Percentiles rank a stretch among this genome's conserved stretches.
Conservation (phyloP, 2,888 invertebrate genomes). For the Stomorhina lunata region DNA sequence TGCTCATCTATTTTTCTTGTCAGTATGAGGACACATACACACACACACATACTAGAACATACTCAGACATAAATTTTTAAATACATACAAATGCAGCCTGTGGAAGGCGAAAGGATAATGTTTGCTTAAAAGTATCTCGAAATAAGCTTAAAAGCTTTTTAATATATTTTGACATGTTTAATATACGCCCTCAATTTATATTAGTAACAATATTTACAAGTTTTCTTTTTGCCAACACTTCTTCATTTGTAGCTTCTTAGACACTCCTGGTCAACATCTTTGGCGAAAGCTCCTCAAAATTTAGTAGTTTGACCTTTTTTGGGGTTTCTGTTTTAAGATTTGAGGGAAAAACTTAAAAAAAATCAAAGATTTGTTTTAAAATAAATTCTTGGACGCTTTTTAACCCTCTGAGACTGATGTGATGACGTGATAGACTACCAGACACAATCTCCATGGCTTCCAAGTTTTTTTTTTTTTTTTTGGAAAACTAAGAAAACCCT, state of each 20-base stretch:
- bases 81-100: neutral
- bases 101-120: constrained; percentile 28
- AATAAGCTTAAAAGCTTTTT: constrained; percentile 63
- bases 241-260: neutral
- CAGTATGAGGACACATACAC: neutral
- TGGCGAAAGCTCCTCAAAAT: neutral
- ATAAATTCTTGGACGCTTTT: too few relatives aligned
- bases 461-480: too few relatives aligned
- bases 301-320: constrained; percentile 60
- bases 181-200: constrained; percentile 62
- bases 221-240: constrained; percentile 39
- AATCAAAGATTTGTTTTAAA: too few relatives aligned
- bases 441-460: too few relatives aligned
- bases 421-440: too few relatives aligned
- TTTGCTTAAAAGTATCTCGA: constrained; percentile 50
- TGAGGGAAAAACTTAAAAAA: neutral
- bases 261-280: neutral
- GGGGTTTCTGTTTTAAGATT: neutral
- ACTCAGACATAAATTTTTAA: neutral
- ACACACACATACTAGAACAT: neutral
- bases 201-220: constrained; percentile 51
- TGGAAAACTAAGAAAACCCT: too few relatives aligned
- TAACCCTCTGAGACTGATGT: too few relatives aligned
- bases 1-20: neutral
- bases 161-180: constrained; percentile 64